phyloP scores from a whole-genome alignment of 2,113 vertebrate genomes.

The Tautogolabrus adspersus region DNA sequence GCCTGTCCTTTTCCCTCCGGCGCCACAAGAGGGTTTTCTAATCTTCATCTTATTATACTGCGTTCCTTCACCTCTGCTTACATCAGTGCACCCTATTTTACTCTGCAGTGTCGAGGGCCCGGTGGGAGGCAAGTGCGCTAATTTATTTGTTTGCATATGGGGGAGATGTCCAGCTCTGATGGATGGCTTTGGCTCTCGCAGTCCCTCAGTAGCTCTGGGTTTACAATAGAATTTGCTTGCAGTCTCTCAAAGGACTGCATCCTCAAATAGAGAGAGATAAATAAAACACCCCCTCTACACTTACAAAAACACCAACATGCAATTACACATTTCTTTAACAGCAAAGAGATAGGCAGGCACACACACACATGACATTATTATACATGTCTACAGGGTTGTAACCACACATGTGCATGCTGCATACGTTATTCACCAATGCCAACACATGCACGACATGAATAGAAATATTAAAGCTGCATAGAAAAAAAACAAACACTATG shows the following conservation, averaged over 20 bases:
- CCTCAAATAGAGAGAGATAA: conserved; percentile 76
- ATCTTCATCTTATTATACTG: conserved; percentile 58
- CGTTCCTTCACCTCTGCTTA: conserved; percentile 54
- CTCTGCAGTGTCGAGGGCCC: conserved; percentile 29
- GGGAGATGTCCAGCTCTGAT: conserved; percentile 76
- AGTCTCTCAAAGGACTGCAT: conserved; percentile 70
- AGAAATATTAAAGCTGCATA: not conserved
- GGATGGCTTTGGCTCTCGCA: conserved; percentile 71
- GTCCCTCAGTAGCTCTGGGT: conserved; percentile 58
- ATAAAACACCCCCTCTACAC: conserved; percentile 60
- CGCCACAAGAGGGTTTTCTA: conserved; percentile 51
- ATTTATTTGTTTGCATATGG: conserved; percentile 81
- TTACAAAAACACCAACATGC: conserved; percentile 41
- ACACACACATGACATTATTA: conserved; percentile 8
- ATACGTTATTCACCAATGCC: conserved; percentile 13
- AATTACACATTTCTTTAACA: conserved; percentile 17
- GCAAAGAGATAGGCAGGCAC: conserved; percentile 13
- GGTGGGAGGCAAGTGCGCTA: conserved; percentile 63
- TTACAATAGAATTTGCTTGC: conserved; percentile 68
- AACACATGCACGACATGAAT: conserved; percentile 5
- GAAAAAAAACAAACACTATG: not conserved
- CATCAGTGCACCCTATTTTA: conserved; percentile 54
- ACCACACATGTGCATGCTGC: conserved; percentile 11
- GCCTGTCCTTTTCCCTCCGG: conserved; percentile 52
- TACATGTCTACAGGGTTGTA: conserved; percentile 20